Conservation (phyloP, 2,113 vertebrate species). For the Ariopsis seemanni region DNA sequence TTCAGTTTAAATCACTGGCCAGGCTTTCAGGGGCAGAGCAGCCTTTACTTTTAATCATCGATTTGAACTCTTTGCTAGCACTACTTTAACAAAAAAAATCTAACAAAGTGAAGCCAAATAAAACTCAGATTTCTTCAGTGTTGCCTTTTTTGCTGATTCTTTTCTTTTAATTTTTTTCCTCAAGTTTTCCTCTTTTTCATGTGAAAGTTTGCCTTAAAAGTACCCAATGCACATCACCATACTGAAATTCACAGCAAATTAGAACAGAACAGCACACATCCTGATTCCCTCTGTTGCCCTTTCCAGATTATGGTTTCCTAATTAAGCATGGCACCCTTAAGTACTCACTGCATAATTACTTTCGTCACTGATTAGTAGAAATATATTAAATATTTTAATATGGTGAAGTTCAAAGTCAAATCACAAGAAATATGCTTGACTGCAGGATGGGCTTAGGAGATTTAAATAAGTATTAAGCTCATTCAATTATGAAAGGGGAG, state of each 20-base stretch:
- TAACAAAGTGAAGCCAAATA: neutral
- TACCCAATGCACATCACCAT: neutral
- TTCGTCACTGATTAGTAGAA: slow-evolving; percentile 11
- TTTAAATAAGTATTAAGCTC: slow-evolving; percentile 27
- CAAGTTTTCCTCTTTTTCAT: neutral
- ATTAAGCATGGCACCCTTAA: slow-evolving; percentile 14
- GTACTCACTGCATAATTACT: neutral
- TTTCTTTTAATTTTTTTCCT: neutral
- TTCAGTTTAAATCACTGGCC: neutral
- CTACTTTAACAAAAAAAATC: neutral
- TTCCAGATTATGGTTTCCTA: slow-evolving; percentile 9
- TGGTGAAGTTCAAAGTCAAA: slow-evolving; percentile 5
- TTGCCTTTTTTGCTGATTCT: neutral
- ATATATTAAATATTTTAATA: slow-evolving; percentile 13
- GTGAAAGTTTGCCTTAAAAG: neutral
- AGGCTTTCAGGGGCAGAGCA: neutral
- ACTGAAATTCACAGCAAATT: neutral
- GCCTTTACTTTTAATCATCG: neutral
- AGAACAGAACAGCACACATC: neutral
- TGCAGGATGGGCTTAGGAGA: slow-evolving; percentile 5
- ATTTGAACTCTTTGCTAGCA: neutral
- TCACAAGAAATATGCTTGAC: neutral
- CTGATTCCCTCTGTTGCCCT: neutral
- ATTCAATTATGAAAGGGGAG: slow-evolving; percentile 23
- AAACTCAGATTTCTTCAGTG: neutral